Evolutionary conservation across 2,888 invertebrate genomes (phyloP).

Genomic region (Macroteleia sp.): DNA sequence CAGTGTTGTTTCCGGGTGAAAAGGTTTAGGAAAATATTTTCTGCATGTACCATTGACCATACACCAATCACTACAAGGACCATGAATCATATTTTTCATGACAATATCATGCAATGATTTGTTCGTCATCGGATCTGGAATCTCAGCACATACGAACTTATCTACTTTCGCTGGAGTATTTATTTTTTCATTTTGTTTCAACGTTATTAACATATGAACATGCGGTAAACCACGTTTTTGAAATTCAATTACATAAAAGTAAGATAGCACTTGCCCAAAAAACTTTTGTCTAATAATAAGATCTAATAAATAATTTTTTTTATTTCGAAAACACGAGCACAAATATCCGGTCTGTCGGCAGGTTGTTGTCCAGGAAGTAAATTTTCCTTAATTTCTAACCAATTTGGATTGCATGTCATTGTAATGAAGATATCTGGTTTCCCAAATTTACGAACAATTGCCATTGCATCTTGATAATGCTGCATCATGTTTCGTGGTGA

Average conservation of each 20-base stretch:
- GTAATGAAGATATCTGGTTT: too few species aligned
- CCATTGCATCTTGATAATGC: too few species aligned
- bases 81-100: constrained; percentile 77
- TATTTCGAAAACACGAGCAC: constrained; percentile 6
- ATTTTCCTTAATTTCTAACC: too few species aligned
- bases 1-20: too few species aligned
- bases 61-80: too few species aligned
- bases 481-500: too few species aligned
- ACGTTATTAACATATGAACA: constrained; percentile 25
- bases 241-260: constrained; percentile 6
- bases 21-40: too few species aligned
- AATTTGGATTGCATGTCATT: too few species aligned
- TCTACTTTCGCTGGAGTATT: constrained; percentile 59
- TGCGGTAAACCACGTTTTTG: constrained; percentile 16
- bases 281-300: constrained; percentile 45
- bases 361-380: too few species aligned
- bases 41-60: too few species aligned
- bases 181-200: constrained; percentile 35
- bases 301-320: constrained; percentile 40
- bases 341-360: too few species aligned
- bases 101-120: constrained; percentile 72
- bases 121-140: constrained; percentile 69
- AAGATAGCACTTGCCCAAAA: constrained; percentile 28
- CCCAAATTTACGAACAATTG: too few species aligned
- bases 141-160: constrained; percentile 71